Percentiles rank a stretch among this genome's conserved stretches.
Conservation (phyloP, 2,888 invertebrate genomes). For the Hymenopus coronatus region DNA sequence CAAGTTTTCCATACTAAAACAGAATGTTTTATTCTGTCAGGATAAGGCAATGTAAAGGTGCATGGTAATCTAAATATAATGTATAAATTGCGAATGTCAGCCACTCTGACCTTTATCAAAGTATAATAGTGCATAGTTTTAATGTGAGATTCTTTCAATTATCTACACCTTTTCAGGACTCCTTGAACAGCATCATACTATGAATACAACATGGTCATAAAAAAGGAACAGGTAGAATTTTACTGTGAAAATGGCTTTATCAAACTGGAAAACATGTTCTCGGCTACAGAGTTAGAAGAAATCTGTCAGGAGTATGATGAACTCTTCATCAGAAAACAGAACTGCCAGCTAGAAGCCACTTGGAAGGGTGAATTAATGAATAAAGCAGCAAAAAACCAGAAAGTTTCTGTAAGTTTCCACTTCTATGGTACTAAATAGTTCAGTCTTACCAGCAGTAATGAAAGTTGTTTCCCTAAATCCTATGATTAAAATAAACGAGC, state of each 20-base stretch:
- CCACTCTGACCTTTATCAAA: too few species aligned
- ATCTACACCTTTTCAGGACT: neutral
- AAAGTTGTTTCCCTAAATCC: too few species aligned
- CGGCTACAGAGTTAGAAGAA: slow-evolving; percentile 48
- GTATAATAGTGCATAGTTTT: too few species aligned
- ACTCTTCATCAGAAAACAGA: slow-evolving; percentile 52
- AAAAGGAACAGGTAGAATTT: slow-evolving; percentile 50
- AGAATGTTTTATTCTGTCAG: too few species aligned
- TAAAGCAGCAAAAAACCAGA: slow-evolving; percentile 40
- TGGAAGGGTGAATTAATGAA: slow-evolving; percentile 56
- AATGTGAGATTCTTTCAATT: too few species aligned
- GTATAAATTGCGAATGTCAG: too few species aligned
- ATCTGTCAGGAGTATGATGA: slow-evolving; percentile 53
- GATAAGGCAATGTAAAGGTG: too few species aligned
- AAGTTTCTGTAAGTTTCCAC: neutral
- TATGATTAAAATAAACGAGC: too few species aligned
- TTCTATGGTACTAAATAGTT: neutral
- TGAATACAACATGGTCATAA: slow-evolving; percentile 40
- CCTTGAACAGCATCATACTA: neutral
- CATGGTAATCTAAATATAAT: too few species aligned
- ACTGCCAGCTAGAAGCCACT: slow-evolving; percentile 52
- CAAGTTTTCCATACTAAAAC: too few species aligned
- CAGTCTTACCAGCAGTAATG: too few species aligned
- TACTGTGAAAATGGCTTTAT: slow-evolving; percentile 56
- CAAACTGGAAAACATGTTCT: slow-evolving; percentile 50